phyloP scores from a whole-genome alignment of 1,140 invertebrate genomes.

The Drosophila parabipectinata region DNA sequence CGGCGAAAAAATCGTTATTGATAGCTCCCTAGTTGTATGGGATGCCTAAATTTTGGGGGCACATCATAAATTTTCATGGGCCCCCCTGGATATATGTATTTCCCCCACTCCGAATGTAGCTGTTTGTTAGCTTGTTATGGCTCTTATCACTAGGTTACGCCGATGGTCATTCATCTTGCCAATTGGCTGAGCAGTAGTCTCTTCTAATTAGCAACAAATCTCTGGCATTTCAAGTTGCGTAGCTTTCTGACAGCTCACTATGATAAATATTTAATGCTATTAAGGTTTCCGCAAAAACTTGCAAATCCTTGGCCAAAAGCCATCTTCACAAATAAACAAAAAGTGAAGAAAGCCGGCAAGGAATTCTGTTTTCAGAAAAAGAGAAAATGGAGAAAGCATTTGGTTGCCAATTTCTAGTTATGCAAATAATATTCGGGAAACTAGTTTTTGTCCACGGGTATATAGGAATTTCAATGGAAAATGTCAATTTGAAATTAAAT shows the following conservation, averaged over 20 bases:
- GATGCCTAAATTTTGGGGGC: slow-evolving; percentile 20
- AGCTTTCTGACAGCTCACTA: slow-evolving; percentile 38
- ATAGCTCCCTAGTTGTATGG: slow-evolving; percentile 36
- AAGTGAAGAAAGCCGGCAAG: slow-evolving; percentile 1
- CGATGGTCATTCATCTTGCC: slow-evolving; percentile 43
- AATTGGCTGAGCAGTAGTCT: slow-evolving; percentile 36
- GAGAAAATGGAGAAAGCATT: slow-evolving; percentile 9
- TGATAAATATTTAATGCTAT: slow-evolving; percentile 73
- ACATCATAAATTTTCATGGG: slow-evolving; percentile 70
- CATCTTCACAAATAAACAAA: slow-evolving; percentile 48
- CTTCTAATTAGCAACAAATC: slow-evolving; percentile 63
- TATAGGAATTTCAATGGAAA: not conserved
- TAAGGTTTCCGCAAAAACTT: slow-evolving; percentile 41
- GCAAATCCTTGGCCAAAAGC: slow-evolving; percentile 33
- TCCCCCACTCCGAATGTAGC: slow-evolving; percentile 1
- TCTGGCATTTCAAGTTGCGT: slow-evolving; percentile 5
- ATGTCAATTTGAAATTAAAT: slow-evolving; percentile 20
- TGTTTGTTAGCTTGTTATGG: slow-evolving; percentile 55
- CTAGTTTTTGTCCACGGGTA: slow-evolving; percentile 17
- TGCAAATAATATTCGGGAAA: slow-evolving; percentile 53
- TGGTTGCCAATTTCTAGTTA: slow-evolving; percentile 50
- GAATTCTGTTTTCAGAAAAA: not conserved
- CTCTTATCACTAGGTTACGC: slow-evolving; percentile 61
- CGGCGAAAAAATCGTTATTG: slow-evolving; percentile 60
- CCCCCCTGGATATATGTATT: not conserved